phyloP scores from a whole-genome alignment of 2,797 vertebrate species.

The Hoplostethus mediterraneus region DNA sequence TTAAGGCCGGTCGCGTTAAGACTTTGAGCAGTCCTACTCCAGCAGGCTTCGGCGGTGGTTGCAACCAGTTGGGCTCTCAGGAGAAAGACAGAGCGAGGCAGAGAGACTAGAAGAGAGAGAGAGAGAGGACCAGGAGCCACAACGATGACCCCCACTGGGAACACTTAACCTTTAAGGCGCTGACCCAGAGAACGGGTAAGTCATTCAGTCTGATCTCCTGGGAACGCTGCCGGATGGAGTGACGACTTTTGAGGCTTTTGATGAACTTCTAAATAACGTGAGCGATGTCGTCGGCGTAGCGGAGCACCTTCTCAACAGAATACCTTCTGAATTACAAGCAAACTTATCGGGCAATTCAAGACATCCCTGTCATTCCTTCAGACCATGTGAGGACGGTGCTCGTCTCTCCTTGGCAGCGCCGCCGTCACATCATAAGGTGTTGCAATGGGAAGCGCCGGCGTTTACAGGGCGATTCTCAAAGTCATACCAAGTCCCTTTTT shows the following conservation, averaged over 20 bases:
- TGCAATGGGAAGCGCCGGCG: background rate
- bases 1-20: slow-evolving; percentile 79
- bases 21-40: slow-evolving; percentile 72
- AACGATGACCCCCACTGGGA: slow-evolving; percentile 68
- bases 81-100: slow-evolving; percentile 19
- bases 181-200: slow-evolving; percentile 71
- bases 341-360: background rate
- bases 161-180: slow-evolving; percentile 60
- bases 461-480: background rate
- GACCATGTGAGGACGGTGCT: background rate
- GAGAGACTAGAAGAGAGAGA: slow-evolving; percentile 8
- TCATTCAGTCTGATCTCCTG: slow-evolving; percentile 48
- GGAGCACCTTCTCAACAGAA: background rate
- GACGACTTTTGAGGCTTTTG: slow-evolving; percentile 11
- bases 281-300: too few species aligned
- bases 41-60: slow-evolving; percentile 69
- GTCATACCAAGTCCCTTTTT: background rate
- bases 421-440: background rate
- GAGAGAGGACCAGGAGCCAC: slow-evolving; percentile 25
- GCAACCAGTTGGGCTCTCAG: slow-evolving; percentile 49
- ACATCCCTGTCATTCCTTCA: slow-evolving; percentile 9
- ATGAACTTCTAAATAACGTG: background rate
- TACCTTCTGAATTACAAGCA: background rate
- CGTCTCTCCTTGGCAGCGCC: slow-evolving; percentile 9
- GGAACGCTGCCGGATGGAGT: slow-evolving; percentile 2